Evolutionary conservation across 2,113 vertebrate species (phyloP).

Genomic region (Nesogale talazaci): DNA sequence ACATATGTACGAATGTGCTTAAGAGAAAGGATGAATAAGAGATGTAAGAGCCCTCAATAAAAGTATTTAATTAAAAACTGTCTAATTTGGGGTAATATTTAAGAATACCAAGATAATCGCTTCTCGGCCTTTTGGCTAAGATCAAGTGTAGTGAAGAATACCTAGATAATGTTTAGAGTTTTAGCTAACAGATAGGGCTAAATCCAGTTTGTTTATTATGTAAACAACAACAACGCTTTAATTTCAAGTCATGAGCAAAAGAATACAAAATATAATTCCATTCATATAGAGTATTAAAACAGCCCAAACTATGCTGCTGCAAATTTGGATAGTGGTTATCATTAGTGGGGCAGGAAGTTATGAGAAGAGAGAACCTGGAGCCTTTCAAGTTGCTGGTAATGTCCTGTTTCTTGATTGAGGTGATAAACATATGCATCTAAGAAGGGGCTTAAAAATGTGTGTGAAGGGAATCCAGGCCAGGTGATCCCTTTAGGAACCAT

Average conservation of each 20-base stretch:
- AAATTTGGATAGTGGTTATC: neutral
- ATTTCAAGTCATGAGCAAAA: constrained; percentile 15
- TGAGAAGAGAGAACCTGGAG: neutral
- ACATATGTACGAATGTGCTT: no score
- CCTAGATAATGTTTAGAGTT: neutral
- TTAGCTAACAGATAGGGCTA: constrained; percentile 20
- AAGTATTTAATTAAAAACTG: constrained; percentile 24
- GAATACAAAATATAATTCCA: neutral
- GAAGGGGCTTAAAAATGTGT: no score
- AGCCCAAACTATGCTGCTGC: constrained; percentile 8
- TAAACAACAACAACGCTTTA: constrained; percentile 25
- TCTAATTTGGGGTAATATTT: constrained; percentile 13
- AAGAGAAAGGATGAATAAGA: no score
- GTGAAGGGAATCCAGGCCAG: no score
- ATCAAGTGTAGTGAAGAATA: no score
- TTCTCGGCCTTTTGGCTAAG: no score
- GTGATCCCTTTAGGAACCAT: no score
- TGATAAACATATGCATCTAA: neutral
- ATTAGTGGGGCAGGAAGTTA: neutral
- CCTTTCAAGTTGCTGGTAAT: neutral
- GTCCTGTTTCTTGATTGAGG: neutral
- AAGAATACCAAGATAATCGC: constrained; percentile 1
- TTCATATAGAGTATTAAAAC: constrained; percentile 36
- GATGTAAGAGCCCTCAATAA: no score
- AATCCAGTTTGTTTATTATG: constrained; percentile 36